Percentiles rank a stretch among this genome's conserved stretches.
Evolutionary conservation across 2,797 vertebrate genomes (phyloP).

Genomic region (Labroides dimidiatus): DNA sequence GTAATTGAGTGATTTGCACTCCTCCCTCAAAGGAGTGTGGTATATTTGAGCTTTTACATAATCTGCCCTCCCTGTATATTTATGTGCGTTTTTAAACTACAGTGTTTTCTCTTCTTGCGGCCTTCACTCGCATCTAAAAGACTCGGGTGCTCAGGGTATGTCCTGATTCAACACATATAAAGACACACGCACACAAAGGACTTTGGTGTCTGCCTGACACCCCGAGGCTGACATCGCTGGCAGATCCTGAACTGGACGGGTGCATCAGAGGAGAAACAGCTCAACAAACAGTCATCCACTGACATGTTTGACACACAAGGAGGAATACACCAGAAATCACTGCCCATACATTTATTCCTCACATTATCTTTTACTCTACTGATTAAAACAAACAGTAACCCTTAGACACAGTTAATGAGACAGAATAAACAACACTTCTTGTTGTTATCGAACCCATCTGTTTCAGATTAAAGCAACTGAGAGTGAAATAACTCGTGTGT

Average conservation of each 20-base stretch:
- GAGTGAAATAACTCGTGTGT: constrained; percentile 8
- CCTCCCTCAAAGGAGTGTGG: neutral
- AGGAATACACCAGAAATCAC: constrained; percentile 6
- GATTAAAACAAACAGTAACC: neutral
- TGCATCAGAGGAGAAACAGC: constrained; percentile 57
- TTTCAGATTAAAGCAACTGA: neutral
- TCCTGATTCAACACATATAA: constrained; percentile 30
- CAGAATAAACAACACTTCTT: constrained; percentile 8
- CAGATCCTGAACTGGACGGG: constrained; percentile 45
- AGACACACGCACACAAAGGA: constrained; percentile 18
- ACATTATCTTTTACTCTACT: constrained; percentile 10
- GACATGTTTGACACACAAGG: constrained; percentile 12
- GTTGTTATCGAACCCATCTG: constrained; percentile 15
- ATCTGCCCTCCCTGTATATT: neutral
- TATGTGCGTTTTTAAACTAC: neutral
- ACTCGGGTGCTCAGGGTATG: neutral
- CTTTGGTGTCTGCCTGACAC: constrained; percentile 44
- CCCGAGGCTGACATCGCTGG: constrained; percentile 57
- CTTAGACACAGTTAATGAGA: constrained; percentile 3
- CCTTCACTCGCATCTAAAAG: constrained; percentile 18
- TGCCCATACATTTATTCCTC: neutral
- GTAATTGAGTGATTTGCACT: neutral
- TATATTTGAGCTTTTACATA: neutral
- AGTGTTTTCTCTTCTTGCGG: neutral
- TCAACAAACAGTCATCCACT: constrained; percentile 35